Evolutionary conservation across 2,888 invertebrate species (phyloP), one percentile per base, ranked within the genome.

Genomic region (Sturmia bella): DNA sequence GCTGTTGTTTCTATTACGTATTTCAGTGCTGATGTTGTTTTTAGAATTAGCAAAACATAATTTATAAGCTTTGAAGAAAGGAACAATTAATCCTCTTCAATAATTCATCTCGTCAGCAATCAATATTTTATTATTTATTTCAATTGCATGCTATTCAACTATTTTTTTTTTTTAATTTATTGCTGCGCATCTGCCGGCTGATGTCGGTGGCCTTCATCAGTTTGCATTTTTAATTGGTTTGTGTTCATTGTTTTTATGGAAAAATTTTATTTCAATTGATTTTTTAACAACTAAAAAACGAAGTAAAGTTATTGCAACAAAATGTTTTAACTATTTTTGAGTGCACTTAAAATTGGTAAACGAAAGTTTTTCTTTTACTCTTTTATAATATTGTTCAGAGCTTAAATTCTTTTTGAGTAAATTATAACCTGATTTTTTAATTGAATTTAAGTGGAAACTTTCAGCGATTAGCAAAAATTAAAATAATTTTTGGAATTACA

Each of bases 361-460:
- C 3, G 15, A n/a, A 43, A 43, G 2, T 4, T 13, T 3, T 2
- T 50, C 13, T 50, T 21, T 21, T 13, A 2, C 50, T 12, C 13
- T 1, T 50, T 11, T 13, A 21, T 50, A 3, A 5, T 3, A 9
- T n/a, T 50, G 13, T 50, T 50, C 12, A 21, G 13, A 45, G 32
- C 3, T 17, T 13, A 12, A n/a, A n/a, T 64, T 48, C 15, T 17
- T 19, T 15, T 43, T 56, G 12, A 15, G 15, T 24, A 32, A 13
- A 19, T n/a, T 5, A 56, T 32, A 66, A 43, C 13, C 15, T 56
- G 17, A 37, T 50, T 17, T 56, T 13, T 64, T 17, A 57, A 66
- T 57, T 66, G 56, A 64, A 57, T 27, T 64, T 24, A 48, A 57
- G 48, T 64, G 45, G 56, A 64, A 66, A 50, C 32, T 17, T 7